Evolutionary conservation across 1,140 invertebrate species (phyloP).

Genomic region (Solen grandis): DNA sequence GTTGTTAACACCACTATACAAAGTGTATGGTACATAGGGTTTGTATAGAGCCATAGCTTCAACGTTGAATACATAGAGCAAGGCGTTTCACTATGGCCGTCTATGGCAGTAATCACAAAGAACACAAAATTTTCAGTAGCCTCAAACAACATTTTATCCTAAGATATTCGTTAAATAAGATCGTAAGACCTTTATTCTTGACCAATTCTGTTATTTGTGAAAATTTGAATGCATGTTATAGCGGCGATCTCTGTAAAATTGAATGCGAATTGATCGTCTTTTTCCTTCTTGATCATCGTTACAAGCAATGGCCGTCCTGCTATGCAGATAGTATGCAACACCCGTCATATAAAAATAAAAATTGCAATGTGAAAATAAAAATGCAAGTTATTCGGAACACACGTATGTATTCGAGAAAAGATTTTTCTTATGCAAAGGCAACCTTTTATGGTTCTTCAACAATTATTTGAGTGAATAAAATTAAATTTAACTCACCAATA

Average conservation of each 20-base stretch:
- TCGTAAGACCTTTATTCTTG: neutral
- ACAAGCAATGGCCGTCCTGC: constrained; percentile 65
- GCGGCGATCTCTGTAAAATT: neutral
- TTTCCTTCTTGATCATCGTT: constrained; percentile 10
- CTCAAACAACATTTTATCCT: neutral
- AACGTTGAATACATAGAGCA: constrained; percentile 54
- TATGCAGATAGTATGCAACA: constrained; percentile 13
- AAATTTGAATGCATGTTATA: neutral
- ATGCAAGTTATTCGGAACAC: constrained; percentile 34
- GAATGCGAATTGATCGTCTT: constrained; percentile 19
- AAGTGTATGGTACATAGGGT: constrained; percentile 65
- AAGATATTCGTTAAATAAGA: neutral
- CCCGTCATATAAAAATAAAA: constrained; percentile 26
- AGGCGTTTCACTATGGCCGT: constrained; percentile 62
- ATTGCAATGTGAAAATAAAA: constrained; percentile 54
- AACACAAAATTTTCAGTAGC: neutral
- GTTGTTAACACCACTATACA: constrained; percentile 57
- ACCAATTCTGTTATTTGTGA: neutral
- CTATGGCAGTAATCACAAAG: constrained; percentile 37
- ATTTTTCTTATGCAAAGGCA: constrained; percentile 56
- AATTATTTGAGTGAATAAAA: constrained; percentile 23
- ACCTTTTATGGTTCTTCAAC: constrained; percentile 44
- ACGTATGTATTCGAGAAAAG: constrained; percentile 47
- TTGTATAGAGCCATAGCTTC: constrained; percentile 55
- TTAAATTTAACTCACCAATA: constrained; percentile 56